Evolutionary conservation across 2,888 invertebrate genomes (phyloP).

Genomic region (Ischnura elegans): DNA sequence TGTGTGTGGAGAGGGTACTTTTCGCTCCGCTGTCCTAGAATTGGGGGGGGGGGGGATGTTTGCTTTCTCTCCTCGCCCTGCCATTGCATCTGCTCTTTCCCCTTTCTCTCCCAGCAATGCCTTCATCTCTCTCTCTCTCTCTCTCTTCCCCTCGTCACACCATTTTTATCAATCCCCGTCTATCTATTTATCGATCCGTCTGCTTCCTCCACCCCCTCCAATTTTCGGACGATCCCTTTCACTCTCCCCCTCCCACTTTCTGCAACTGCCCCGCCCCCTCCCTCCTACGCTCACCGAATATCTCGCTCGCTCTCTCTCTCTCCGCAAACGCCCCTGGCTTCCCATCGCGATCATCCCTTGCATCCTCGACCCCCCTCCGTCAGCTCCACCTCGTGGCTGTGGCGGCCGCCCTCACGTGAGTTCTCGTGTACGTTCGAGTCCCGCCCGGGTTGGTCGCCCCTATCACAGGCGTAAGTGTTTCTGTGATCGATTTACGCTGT

Average conservation of each 20-base stretch:
- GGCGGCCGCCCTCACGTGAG: too few species aligned
- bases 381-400: too few species aligned
- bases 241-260: conserved; percentile 33
- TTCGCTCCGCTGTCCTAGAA: too few species aligned
- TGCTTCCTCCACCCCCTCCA: conserved; percentile 9
- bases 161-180: conserved; percentile 57
- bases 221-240: conserved; percentile 15
- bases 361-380: too few species aligned
- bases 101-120: background rate
- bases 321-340: too few species aligned
- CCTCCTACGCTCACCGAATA: background rate
- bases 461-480: too few species aligned
- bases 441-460: too few species aligned
- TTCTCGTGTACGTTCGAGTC: too few species aligned
- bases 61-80: conserved; percentile 20
- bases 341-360: too few species aligned
- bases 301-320: background rate
- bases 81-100: conserved; percentile 68
- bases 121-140: background rate
- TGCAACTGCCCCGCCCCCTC: background rate
- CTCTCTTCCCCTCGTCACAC: background rate
- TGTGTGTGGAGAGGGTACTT: too few species aligned
- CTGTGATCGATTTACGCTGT: too few species aligned
- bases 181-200: conserved; percentile 54
- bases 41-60: too few species aligned